These are phyloP conservation scores for Brienomyrus brachyistius DNA, from an alignment of 2,113 vertebrate genomes.

Conservation along the genomic window DNA sequence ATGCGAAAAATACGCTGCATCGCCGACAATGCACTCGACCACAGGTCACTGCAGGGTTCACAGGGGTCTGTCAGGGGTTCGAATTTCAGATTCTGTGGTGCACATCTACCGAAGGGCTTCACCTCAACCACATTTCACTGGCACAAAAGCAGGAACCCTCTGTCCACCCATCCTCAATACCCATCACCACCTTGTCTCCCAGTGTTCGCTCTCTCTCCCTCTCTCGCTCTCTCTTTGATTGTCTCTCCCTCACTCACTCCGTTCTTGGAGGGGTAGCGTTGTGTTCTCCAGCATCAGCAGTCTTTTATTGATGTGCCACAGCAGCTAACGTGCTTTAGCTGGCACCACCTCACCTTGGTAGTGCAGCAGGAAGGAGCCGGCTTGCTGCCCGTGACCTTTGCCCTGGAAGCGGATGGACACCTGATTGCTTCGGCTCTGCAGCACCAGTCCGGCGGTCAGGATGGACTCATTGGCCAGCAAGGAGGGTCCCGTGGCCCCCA, in stretches of 20 bases:
- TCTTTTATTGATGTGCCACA: not conserved
- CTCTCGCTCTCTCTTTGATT: not conserved
- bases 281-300: not conserved
- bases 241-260: not conserved
- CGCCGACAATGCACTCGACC: no score
- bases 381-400: constrained; percentile 47
- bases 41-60: not conserved
- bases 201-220: not conserved
- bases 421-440: constrained; percentile 88
- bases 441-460: constrained; percentile 78
- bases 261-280: not conserved
- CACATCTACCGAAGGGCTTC: not conserved
- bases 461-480: constrained; percentile 84
- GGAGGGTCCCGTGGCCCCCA: constrained; percentile 69
- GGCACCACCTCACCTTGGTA: constrained; percentile 74
- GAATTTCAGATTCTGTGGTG: not conserved
- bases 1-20: no score
- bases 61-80: not conserved
- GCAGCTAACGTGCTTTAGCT: not conserved
- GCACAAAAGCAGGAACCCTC: not conserved
- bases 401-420: constrained; percentile 79
- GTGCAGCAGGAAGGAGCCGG: constrained; percentile 71
- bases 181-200: not conserved
- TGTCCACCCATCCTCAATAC: not conserved
- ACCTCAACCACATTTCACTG: not conserved